phyloP scores from a whole-genome alignment of 2,113 vertebrate species.

The Cisticola juncidis region DNA sequence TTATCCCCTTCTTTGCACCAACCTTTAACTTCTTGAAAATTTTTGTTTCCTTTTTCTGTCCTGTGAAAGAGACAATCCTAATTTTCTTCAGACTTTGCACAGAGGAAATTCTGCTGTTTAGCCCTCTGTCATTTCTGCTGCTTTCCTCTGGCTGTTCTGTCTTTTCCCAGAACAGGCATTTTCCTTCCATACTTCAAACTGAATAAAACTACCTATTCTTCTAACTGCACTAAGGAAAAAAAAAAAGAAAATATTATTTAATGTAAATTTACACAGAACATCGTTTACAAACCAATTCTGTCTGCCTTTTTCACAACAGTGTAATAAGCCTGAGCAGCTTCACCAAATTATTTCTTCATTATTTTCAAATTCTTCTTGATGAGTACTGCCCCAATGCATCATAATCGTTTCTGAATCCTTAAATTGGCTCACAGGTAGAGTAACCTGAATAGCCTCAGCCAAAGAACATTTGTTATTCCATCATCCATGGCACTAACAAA shows the following conservation, averaged over 20 bases:
- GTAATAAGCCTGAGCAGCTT: background rate
- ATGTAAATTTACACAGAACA: background rate
- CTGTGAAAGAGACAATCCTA: background rate
- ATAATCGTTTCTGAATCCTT: background rate
- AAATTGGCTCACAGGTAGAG: background rate
- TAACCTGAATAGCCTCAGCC: background rate
- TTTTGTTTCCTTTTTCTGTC: background rate
- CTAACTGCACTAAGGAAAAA: background rate
- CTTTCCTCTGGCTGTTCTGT: background rate
- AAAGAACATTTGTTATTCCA: background rate
- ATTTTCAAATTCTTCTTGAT: background rate
- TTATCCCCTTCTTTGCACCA: background rate
- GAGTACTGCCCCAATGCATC: background rate
- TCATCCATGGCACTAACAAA: background rate
- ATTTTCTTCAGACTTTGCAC: background rate
- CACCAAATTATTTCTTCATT: background rate
- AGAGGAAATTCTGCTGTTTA: background rate
- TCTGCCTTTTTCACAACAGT: background rate
- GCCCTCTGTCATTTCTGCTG: background rate
- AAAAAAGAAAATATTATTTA: background rate
- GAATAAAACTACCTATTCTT: background rate
- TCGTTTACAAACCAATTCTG: background rate
- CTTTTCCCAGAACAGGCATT: background rate
- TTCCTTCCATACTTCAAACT: background rate
- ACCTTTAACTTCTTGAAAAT: background rate